Evolutionary conservation across 2,113 vertebrate genomes (phyloP), one percentile per base, ranked within the genome.

Genomic region (Epinephelus lanceolatus): DNA sequence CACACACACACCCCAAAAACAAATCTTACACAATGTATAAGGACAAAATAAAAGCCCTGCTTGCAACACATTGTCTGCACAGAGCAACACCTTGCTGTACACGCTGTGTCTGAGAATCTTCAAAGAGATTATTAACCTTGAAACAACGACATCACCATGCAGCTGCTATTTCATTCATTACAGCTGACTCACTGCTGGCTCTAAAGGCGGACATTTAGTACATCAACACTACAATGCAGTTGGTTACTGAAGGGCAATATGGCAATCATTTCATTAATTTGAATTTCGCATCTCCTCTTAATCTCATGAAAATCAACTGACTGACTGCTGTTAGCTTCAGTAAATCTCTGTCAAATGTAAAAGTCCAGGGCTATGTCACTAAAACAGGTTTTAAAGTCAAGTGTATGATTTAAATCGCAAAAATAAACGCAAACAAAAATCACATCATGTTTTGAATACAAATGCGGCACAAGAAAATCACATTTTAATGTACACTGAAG

Each of bases 1-100:
- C 13, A 8, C 47, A 15, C 47, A 3, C 30, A 3, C 30, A 0
- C 11, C 23, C 18, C 6, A 0, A 69, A 86, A 52, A 49, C 42
- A 0, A 0, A n/a, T 61, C 25, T 3, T 37, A 49, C 21, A 33
- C 4, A 74, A n/a, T 19, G 7, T 23, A 49, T 2, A 11, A 6
- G 15, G 42, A 75, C 42, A 15, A 70, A 51, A 73, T 21, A 45
- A 59, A 67, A 76, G 61, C 23, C 37, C 12, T 55, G 56, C n/a
- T 79, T 80, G 18, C 68, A 80, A 7, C 61, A 68, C 40, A 33
- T 0, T 21, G 0, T 18, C 65, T 25, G 57, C 18, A 27, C 18
- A 33, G 42, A 15, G 5, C 56, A 52, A 25, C 11, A 21, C 57
- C 27, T 23, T 5, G 21, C 9, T 8, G 10, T 21, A 11, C 57